Base-by-base conservation (phyloP, 2,797 vertebrate species). In the Thamnophis elegans region DNA sequence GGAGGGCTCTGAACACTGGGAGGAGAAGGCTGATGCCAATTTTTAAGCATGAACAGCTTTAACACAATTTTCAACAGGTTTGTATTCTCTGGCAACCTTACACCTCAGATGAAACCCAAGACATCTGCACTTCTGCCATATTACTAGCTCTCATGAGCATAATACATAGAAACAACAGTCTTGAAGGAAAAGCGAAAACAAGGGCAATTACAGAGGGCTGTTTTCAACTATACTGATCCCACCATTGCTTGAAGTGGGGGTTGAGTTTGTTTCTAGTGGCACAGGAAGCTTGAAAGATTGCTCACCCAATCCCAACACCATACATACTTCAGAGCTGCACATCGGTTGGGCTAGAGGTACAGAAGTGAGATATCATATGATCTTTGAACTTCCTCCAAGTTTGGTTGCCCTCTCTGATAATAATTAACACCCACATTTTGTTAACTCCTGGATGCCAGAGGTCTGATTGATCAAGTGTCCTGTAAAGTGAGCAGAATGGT, bases 221-320 rank as follows among this genome's bases (percentile, higher is more conserved):
- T 96, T 96, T 96, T 96, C 95, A 96, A 47, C 95, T 96, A 95
- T 96, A 94, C 94, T 95, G 96, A 96, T 96, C 94, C 95, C 93
- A 92, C 96, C 96, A 95, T 95, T 95, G 96, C 96, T 96, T 95
- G 90, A 95, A 96, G 97, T 95, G 93, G 93, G 36, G 95, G 96
- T 95, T 94, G 95, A 93, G 95, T 97, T 97, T 96, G 96, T 96
- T 96, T 96, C 95, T 96, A 91, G 96, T 93, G 96, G 94, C 95
- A 97, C 94, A 94, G 95, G 94, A 96, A 97, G 96, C 95, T 96
- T 96, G 94, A 94, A 95, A 96, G 95, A 96, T 96, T 97, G 96
- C 95, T 97, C 95, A 96, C 92, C 93, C 93, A 18, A 94, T 96
- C 95, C 95, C 87, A 42, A 95, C 92, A 28, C 16, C 65, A 54